Evolutionary conservation across 2,888 invertebrate species (phyloP), one percentile per base, ranked within the genome.

Genomic region (Caenorhabditis sp.): DNA sequence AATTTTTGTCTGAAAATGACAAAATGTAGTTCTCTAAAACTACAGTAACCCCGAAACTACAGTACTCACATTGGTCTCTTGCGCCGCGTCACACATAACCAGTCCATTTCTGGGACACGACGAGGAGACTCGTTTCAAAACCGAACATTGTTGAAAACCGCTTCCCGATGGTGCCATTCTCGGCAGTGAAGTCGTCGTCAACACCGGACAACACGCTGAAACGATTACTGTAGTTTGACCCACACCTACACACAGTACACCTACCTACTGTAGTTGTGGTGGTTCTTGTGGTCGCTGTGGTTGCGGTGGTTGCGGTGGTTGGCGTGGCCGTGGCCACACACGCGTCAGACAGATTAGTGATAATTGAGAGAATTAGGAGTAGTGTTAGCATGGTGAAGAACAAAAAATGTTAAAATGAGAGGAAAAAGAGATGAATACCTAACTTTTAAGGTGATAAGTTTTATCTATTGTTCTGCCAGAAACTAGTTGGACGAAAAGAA

Each of bases 151-250:
- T 51, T 76, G 37, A 12, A 55, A 24, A 19, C 66, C 62, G 19
- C 51, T 24, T 2, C 36, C 10, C 0, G 68, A 62, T 5, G 72
- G 68, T 4, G 58, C 5, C 12, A 24, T 27, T 54, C 71, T 12
- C 5, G 72, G 67, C 0, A 76, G 51, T 12, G 26, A 24, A 4
- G 58, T 31, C 12, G 51, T 36, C 4, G 64, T 62, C 10, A 76
- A 60, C 69, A 76, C 72, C 2, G 69, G 14, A 43, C 76, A 76
- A 43, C 76, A 76, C 10, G 72, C 76, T 76, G 66, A 53, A 75
- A n/a, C n/a, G n/a, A 61, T 21, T 31, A 19, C 5, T 3, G 17
- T 10, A 4, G 17, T 14, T 8, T 50, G n/a, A 14, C 4, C 5
- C 5, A 50, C n/a, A 49, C 49, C 23, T 54, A 31, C 31, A 55